phyloP scores from a whole-genome alignment of 2,888 invertebrate species.

The Drosophila kambysellisi region DNA sequence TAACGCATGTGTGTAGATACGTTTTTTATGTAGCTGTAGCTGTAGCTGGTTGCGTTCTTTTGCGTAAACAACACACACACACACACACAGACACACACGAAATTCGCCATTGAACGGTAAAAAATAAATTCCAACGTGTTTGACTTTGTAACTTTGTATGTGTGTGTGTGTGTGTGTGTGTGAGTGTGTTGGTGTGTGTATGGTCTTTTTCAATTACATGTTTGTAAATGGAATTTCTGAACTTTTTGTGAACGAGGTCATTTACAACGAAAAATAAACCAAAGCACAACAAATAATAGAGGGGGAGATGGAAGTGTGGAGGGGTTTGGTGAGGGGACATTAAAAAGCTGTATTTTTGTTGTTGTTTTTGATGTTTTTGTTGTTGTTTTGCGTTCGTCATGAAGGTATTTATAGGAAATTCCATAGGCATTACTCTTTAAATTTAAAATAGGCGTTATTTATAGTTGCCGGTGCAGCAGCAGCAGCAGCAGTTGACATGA shows the following conservation, averaged over 20 bases:
- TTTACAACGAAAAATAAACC: slow-evolving; percentile 66
- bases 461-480: slow-evolving; percentile 53
- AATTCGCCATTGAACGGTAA: slow-evolving; percentile 79
- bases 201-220: slow-evolving; percentile 77
- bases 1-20: slow-evolving; percentile 19
- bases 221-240: slow-evolving; percentile 77
- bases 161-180: slow-evolving; percentile 24
- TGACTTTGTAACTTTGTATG: slow-evolving; percentile 54
- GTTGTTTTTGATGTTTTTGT: slow-evolving; percentile 37
- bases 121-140: slow-evolving; percentile 72
- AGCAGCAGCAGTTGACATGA: slow-evolving; percentile 53
- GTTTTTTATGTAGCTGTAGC: slow-evolving; percentile 36
- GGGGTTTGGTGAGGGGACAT: slow-evolving; percentile 29
- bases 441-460: slow-evolving; percentile 69
- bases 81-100: slow-evolving; percentile 34
- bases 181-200: slow-evolving; percentile 40
- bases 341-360: slow-evolving; percentile 47
- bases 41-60: slow-evolving; percentile 68
- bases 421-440: slow-evolving; percentile 69
- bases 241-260: slow-evolving; percentile 78
- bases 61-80: slow-evolving; percentile 58
- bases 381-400: slow-evolving; percentile 62
- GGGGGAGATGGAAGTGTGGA: slow-evolving; percentile 7
- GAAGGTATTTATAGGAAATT: slow-evolving; percentile 77
- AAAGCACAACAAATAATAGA: slow-evolving; percentile 24